A percentile compares a stretch with the other conserved stretches of the same genome.
Evolutionary conservation across 2,888 invertebrate species (phyloP).

Genomic region (Hypselothyrea guttata): DNA sequence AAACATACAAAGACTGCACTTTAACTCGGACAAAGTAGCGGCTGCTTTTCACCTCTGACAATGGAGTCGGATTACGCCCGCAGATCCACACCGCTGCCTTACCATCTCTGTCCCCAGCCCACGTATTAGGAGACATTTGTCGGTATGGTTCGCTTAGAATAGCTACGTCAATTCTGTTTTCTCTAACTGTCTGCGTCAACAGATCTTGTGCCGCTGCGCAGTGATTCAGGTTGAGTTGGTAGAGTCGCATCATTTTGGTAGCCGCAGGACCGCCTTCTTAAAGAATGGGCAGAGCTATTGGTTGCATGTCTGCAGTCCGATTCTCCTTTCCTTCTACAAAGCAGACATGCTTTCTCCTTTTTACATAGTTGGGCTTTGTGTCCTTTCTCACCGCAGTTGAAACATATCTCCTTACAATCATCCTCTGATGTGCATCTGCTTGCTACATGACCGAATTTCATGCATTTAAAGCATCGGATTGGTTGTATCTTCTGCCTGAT

Average conservation of each 20-base stretch:
- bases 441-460: constrained; percentile 1
- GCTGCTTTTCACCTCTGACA: too few relatives aligned
- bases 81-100: too few relatives aligned
- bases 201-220: neutral
- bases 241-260: too few relatives aligned
- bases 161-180: neutral
- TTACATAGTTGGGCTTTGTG: constrained; percentile 1
- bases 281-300: too few relatives aligned
- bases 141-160: too few relatives aligned
- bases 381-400: neutral
- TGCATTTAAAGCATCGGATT: constrained; percentile 1
- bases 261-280: neutral
- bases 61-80: too few relatives aligned
- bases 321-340: neutral
- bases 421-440: neutral
- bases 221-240: neutral
- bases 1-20: too few relatives aligned
- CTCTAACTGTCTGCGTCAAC: neutral
- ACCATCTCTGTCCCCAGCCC: too few relatives aligned
- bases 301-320: neutral
- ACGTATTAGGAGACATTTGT: too few relatives aligned
- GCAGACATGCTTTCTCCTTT: neutral
- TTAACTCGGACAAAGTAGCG: too few relatives aligned
- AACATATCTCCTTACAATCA: neutral
- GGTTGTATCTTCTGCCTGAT: neutral